Conservation (phyloP, 1,140 invertebrate species). For the Cecropterus lyciades region DNA sequence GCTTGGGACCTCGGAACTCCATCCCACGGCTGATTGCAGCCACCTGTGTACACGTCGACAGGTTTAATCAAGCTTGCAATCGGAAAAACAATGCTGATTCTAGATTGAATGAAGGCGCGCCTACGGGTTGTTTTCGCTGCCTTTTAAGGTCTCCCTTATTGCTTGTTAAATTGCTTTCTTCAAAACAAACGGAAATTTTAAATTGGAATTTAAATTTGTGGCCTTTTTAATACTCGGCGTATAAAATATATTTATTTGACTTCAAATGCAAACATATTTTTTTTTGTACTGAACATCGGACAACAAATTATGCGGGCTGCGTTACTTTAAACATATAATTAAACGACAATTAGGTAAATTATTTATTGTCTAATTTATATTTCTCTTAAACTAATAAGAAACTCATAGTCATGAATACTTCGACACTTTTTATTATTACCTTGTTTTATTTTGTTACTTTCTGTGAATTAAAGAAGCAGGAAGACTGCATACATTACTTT, state of each 20-base stretch:
- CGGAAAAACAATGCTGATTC: constrained; percentile 66
- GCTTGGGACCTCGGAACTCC: constrained; percentile 46
- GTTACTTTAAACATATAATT: too few relatives aligned
- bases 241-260: neutral
- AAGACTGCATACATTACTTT: neutral
- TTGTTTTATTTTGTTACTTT: too few relatives aligned
- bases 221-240: neutral
- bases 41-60: constrained; percentile 61
- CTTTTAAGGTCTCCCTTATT: constrained; percentile 23
- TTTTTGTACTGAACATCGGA: too few relatives aligned
- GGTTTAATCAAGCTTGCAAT: constrained; percentile 75
- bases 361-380: too few relatives aligned
- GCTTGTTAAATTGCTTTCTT: constrained; percentile 24
- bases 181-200: constrained; percentile 10
- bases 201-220: constrained; percentile 14
- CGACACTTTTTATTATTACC: too few relatives aligned
- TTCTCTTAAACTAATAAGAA: too few relatives aligned
- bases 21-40: constrained; percentile 70
- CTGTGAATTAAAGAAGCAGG: neutral
- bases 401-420: too few relatives aligned
- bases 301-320: too few relatives aligned
- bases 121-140: constrained; percentile 45
- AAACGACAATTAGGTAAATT: too few relatives aligned
- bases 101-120: constrained; percentile 57
- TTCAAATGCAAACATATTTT: too few relatives aligned